Base-by-base conservation (phyloP, 2,888 invertebrate species). In the Schrankia costaestrigalis region DNA sequence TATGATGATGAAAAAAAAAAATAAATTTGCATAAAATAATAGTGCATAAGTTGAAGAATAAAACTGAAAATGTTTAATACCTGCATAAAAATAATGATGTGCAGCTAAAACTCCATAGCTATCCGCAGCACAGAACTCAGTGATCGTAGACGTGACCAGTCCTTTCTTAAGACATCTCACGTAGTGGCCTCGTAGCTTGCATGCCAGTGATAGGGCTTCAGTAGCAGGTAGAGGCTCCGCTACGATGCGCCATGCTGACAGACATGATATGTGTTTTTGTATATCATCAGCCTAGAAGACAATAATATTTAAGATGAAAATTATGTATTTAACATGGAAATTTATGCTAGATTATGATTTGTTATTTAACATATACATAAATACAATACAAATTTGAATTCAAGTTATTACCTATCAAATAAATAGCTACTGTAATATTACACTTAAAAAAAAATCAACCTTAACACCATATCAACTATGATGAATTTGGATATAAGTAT, bases 41-140 rank as follows among this genome's bases (percentile, higher is more conserved):
- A 17, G 17, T 3, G 3, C 17, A 7, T 7, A 5, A 7, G 7
- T 7, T 17, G 6, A 3, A 21, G 8, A 21, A n/a, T 3, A 4
- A 8, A 3, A 21, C 4, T 8, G 3, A 23, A 12, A 25, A 25
- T 19, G 12, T 25, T n/a, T n/a, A n/a, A n/a, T 46, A 87, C 88
- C 87, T 35, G 84, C 79, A 56, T 78, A 76, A 54, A 85, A 90
- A 36, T 94, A 89, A 32, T 93, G 81, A 66, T 95, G 94, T 0
- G 93, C 92, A 2, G 95, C 95, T 29, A 97, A 73, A 31, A 97
- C 71, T 1, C 93, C 92, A 62, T 97, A 97, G 0, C 93, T 90
- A 80, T 97, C 97, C 0, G 92, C 91, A 0, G 93, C 90, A 38
- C 93, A 92, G 74, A 93, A 90, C 73, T 94, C 94, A 0, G 94